Evolutionary conservation across 2,113 vertebrate species (phyloP), one percentile per base, ranked within the genome.

Genomic region (Ellobius talpinus): DNA sequence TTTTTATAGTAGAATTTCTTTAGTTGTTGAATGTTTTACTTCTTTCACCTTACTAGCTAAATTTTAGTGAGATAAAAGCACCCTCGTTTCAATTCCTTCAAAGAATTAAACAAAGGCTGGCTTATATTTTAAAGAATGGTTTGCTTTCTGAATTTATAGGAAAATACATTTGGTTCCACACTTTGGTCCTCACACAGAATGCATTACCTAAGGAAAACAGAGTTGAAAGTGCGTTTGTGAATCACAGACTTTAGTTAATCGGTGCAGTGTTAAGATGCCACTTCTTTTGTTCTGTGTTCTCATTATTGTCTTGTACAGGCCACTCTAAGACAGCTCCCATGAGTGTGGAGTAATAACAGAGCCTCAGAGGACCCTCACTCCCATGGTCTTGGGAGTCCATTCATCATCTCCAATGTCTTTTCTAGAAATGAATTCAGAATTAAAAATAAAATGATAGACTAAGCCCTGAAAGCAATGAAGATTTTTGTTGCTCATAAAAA

Each of bases 241-340:
- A 52, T 95, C 55, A 55, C 61, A 94, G 87, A 90, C 55, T n/a
- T 81, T 45, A 93, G 63, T 76, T 91, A 96, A 78, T 86, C 90
- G 58, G 77, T 9, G 84, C 68, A 94, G 13, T 39, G 65, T 87
- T 95, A 0, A 90, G 89, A 86, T 0, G 84, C 29, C 61, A 39
- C 95, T 66, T 87, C 58, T 95, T 95, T 96, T 97, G 85, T 92
- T 97, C 82, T 95, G n/a, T 90, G 50, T 50, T 95, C 92, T 97
- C 36, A 47, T 61, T 96, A 94, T 42, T 77, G 39, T 23, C 95
- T 93, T 97, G 97, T 96, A 70, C 1, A 0, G 82, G 88, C 70
- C 68, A 76, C 1, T 1, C 39, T 10, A 85, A 97, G 45, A 17
- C 58, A 91, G 55, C n/a, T 77, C 70, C 81, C 31, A 7, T 70